Conservation (phyloP, 2,888 invertebrate species). For the Diarsia mendica region DNA sequence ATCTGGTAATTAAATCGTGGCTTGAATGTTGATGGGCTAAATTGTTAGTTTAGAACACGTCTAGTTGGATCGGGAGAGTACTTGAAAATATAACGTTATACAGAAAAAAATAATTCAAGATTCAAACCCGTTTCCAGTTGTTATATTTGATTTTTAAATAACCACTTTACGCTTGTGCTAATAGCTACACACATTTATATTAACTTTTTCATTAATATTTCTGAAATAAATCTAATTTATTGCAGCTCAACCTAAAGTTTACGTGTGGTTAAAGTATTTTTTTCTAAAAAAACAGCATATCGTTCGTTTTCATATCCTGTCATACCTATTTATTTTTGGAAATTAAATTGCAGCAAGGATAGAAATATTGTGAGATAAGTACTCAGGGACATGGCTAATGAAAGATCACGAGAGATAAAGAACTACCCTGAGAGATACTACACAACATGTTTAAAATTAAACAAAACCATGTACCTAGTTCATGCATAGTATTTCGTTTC, state of each 20-base stretch:
- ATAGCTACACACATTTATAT: no score
- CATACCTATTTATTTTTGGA: neutral
- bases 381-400: neutral
- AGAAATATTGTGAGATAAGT: neutral
- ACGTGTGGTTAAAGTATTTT: no score
- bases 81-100: no score
- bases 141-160: no score
- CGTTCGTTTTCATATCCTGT: neutral
- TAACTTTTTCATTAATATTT: no score
- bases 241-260: neutral
- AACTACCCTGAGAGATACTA: neutral
- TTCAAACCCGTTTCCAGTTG: no score
- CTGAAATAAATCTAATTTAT: no score
- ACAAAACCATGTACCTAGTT: neutral
- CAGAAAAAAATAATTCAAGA: no score
- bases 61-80: no score
- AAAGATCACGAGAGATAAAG: neutral
- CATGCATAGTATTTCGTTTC: conserved; percentile 9
- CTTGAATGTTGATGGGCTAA: neutral
- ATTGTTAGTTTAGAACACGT: neutral
- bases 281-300: no score
- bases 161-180: neutral
- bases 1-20: conserved; percentile 29
- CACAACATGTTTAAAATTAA: neutral
- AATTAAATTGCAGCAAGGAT: neutral